A percentile compares a stretch with the other conserved stretches of the same genome.
phyloP scores from a whole-genome alignment of 2,888 invertebrate species.

The Pandemis heparana region DNA sequence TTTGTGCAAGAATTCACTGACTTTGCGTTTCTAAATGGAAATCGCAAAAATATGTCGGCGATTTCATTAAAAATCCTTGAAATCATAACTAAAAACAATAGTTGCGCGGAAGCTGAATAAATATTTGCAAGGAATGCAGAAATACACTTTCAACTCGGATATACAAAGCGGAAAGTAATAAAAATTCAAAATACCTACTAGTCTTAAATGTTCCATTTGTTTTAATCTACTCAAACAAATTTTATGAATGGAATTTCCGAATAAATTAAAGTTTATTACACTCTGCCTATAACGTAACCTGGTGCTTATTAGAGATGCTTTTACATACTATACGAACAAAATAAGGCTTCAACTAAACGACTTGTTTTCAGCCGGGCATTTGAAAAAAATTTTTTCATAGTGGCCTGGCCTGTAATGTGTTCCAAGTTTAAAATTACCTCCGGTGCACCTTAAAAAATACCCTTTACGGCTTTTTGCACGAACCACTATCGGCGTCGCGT shows the following conservation, averaged over 20 bases:
- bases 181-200: neutral
- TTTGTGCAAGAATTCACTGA: neutral
- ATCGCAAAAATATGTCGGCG: neutral
- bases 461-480: conserved; percentile 33
- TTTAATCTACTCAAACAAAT: too few relatives aligned
- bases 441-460: conserved; percentile 17
- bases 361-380: neutral
- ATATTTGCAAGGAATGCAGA: conserved; percentile 32
- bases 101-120: conserved; percentile 32
- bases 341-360: neutral
- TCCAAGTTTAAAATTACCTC: conserved; percentile 14
- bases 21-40: neutral
- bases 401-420: conserved; percentile 1
- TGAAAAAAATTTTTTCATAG: neutral
- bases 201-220: neutral
- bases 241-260: too few relatives aligned
- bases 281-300: too few relatives aligned
- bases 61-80: conserved; percentile 21
- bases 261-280: too few relatives aligned
- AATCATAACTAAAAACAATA: conserved; percentile 11
- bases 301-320: too few relatives aligned
- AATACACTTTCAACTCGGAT: neutral
- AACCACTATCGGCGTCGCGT: conserved; percentile 26
- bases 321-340: too few relatives aligned
- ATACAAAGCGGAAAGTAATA: neutral